Evolutionary conservation across 2,888 invertebrate species (phyloP).

Genomic region (Apomyelois bistriatella): DNA sequence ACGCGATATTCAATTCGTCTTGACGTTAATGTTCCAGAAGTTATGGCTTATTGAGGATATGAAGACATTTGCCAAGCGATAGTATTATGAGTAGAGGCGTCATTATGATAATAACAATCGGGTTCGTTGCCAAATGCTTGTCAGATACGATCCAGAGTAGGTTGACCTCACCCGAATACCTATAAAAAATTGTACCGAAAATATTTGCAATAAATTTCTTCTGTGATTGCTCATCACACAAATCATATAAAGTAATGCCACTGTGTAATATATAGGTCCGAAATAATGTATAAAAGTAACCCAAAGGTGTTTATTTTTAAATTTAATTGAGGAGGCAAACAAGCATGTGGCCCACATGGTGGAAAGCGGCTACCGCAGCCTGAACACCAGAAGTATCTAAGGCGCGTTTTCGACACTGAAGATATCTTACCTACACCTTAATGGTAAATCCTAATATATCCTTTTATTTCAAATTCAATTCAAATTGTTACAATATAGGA

Average conservation of each 20-base stretch:
- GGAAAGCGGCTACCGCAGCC: too few relatives aligned
- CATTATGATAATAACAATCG: conserved; percentile 71
- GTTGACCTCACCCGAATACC: conserved; percentile 30
- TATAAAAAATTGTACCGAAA: conserved; percentile 48
- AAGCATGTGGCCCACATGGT: too few relatives aligned
- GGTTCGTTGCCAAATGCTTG: conserved; percentile 64
- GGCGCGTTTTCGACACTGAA: too few relatives aligned
- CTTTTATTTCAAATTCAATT: too few relatives aligned
- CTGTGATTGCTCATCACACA: conserved; percentile 39
- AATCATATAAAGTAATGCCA: conserved; percentile 43
- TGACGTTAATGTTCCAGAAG: conserved; percentile 58
- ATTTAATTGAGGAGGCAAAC: too few relatives aligned
- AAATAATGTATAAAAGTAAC: conserved; percentile 20
- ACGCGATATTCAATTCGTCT: conserved; percentile 38
- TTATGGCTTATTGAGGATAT: conserved; percentile 58
- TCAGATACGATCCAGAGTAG: conserved; percentile 51
- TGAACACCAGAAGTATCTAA: too few relatives aligned
- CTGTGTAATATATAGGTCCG: conserved; percentile 17
- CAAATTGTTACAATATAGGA: too few relatives aligned
- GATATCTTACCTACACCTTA: too few relatives aligned
- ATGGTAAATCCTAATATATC: too few relatives aligned
- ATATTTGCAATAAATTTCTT: conserved; percentile 49
- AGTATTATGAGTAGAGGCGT: conserved; percentile 66
- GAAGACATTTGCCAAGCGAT: conserved; percentile 60
- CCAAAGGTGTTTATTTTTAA: too few relatives aligned